phyloP scores from a whole-genome alignment of 2,113 vertebrate species.

The Amphiprion ocellaris region DNA sequence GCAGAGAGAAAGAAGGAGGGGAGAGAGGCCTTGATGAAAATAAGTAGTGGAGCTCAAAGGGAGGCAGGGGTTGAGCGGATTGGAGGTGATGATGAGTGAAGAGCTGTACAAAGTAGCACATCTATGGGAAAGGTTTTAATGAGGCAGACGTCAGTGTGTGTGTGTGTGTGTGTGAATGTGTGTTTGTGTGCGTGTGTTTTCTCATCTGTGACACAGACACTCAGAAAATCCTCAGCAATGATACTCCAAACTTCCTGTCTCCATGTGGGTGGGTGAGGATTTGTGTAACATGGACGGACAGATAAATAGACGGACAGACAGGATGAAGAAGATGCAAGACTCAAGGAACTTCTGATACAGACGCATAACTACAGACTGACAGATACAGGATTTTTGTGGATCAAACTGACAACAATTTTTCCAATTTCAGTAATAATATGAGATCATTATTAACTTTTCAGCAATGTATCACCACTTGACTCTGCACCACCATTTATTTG shows the following conservation, averaged over 20 bases:
- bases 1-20: constrained; percentile 29
- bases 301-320: not conserved
- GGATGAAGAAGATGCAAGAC: not conserved
- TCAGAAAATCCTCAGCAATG: constrained; percentile 93
- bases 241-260: constrained; percentile 91
- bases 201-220: constrained; percentile 94
- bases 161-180: constrained; percentile 59
- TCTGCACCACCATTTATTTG: too few species aligned
- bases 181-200: constrained; percentile 59
- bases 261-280: constrained; percentile 58
- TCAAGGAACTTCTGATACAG: not conserved
- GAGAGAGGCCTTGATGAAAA: constrained; percentile 91
- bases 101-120: constrained; percentile 92
- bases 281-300: constrained; percentile 12
- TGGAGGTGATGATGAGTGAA: constrained; percentile 94
- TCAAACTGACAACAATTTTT: too few species aligned
- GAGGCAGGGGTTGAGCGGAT: constrained; percentile 61
- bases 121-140: constrained; percentile 98
- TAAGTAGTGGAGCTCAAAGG: constrained; percentile 86
- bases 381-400: not conserved
- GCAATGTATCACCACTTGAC: too few species aligned
- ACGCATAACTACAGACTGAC: too few species aligned
- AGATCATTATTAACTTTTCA: too few species aligned
- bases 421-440: too few species aligned
- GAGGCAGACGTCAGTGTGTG: constrained; percentile 87